Conservation (phyloP, 1,140 invertebrate species). For the Lepidurus apus region DNA sequence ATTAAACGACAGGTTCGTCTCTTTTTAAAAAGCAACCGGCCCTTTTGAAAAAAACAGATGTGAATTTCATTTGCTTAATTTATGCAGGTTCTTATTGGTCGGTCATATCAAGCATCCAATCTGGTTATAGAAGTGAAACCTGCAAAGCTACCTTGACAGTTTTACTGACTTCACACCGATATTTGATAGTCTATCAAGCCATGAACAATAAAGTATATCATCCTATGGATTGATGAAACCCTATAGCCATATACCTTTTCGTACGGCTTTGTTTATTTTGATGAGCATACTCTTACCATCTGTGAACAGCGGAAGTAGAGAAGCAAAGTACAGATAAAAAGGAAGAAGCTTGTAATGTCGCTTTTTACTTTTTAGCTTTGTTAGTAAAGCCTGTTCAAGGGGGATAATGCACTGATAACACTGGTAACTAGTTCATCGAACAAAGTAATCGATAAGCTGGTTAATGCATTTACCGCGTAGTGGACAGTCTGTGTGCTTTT, state of each 20-base stretch:
- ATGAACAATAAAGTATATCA: neutral
- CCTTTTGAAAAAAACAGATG: neutral
- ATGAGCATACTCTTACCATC: conserved; percentile 16
- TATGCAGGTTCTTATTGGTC: neutral
- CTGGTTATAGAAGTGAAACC: neutral
- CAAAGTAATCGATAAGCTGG: neutral
- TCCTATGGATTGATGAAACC: neutral
- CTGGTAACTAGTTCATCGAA: neutral
- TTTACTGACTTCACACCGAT: neutral
- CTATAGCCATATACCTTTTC: neutral
- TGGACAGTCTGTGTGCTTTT: conserved; percentile 4
- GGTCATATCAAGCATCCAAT: neutral
- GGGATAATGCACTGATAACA: neutral
- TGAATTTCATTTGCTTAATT: neutral
- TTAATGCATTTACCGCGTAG: neutral
- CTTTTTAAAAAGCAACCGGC: neutral
- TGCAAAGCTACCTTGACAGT: neutral
- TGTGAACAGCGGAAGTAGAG: neutral
- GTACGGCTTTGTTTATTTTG: neutral
- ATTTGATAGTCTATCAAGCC: neutral
- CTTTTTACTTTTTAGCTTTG: neutral
- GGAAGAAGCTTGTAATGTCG: neutral
- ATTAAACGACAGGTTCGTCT: conserved; percentile 30
- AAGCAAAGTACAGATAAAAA: neutral
- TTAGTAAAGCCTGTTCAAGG: neutral